These are phyloP conservation scores for Romanogobio albipinnatus DNA, from an alignment of 2,113 vertebrate genomes.

Conservation along the genomic window DNA sequence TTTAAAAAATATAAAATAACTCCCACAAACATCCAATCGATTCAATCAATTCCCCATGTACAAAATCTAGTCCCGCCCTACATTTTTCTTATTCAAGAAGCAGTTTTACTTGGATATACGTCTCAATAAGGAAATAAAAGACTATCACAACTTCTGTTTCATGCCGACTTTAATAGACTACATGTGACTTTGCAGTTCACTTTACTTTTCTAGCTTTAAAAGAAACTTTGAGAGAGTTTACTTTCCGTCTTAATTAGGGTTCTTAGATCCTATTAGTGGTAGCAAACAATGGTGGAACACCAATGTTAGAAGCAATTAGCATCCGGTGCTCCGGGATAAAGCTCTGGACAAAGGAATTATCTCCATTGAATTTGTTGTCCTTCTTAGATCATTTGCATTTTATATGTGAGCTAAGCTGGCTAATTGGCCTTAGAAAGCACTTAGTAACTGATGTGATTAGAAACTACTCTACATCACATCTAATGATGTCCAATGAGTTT, in stretches of 20 bases:
- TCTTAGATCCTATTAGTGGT: background rate
- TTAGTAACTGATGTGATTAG: constrained; percentile 17
- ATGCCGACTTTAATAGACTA: no score
- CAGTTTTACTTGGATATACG: no score
- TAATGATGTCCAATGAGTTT: background rate
- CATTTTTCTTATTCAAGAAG: no score
- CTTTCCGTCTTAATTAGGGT: background rate
- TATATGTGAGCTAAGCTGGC: background rate
- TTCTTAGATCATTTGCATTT: constrained; percentile 1
- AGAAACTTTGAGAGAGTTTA: background rate
- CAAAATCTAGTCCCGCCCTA: no score
- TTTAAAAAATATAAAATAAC: no score
- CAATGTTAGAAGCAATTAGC: constrained; percentile 5
- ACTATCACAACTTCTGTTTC: no score
- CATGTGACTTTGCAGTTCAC: background rate
- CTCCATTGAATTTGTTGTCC: background rate
- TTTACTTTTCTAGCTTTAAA: background rate
- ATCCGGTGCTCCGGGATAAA: background rate
- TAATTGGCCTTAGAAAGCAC: constrained; percentile 11
- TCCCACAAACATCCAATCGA: no score
- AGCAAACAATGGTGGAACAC: background rate
- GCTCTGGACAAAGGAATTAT: background rate
- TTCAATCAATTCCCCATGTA: no score
- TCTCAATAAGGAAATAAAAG: no score
- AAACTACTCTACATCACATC: constrained; percentile 24